These are phyloP conservation scores for Neofelis nebulosa DNA, from an alignment of 2,113 vertebrate genomes.

Conservation along the genomic window DNA sequence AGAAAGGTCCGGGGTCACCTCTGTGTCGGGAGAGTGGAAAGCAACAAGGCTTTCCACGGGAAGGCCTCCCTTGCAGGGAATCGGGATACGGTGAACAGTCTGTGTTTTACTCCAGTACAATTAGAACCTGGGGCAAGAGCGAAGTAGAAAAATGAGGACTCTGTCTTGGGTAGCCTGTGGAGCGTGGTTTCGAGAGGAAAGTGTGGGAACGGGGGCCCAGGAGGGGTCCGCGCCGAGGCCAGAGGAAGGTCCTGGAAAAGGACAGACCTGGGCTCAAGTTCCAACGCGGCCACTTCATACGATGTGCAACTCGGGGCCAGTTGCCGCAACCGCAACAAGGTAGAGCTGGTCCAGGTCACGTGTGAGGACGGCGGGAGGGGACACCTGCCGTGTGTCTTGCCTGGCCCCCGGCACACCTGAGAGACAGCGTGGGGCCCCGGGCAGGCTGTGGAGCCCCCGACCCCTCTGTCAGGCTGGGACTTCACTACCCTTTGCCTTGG, in stretches of 20 bases:
- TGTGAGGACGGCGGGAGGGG: rapidly evolving
- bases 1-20: too few relatives aligned
- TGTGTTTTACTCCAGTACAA: too few relatives aligned
- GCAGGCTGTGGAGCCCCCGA: rapidly evolving
- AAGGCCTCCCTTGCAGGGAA: rapidly evolving
- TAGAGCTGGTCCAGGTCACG: not conserved
- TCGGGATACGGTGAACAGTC: not conserved
- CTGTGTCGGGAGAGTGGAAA: rapidly evolving
- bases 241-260: not conserved
- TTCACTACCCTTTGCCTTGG: not conserved
- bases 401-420: too few relatives aligned
- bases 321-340: not conserved
- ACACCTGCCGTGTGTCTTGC: rapidly evolving
- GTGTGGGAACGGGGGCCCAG: not conserved
- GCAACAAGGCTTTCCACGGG: not conserved
- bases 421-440: not conserved
- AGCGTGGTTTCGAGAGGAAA: not conserved
- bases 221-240: rapidly evolving
- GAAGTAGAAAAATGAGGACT: too few relatives aligned
- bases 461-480: not conserved
- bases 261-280: not conserved
- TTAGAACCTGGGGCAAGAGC: not conserved
- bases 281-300: not conserved
- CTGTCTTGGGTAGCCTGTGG: not conserved
- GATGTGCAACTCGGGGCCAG: rapidly evolving